Evolutionary conservation across 2,113 vertebrate genomes (phyloP).

Genomic region (Callospermophilus lateralis): DNA sequence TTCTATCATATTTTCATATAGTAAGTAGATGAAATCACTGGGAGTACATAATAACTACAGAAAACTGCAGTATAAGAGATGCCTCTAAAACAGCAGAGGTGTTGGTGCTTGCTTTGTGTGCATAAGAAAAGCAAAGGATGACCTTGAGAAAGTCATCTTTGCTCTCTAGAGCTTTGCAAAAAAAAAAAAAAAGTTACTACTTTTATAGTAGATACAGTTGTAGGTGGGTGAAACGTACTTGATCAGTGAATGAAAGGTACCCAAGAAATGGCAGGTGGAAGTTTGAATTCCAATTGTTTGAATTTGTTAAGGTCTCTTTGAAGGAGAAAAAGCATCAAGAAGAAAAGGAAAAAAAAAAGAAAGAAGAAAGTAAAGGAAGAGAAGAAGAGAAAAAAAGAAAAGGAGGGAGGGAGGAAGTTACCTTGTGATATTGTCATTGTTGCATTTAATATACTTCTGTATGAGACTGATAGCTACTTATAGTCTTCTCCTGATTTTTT

Average conservation of each 20-base stretch:
- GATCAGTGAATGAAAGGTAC: neutral
- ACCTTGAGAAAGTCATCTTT: constrained; percentile 58
- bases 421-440: neutral
- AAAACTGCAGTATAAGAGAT: constrained; percentile 7
- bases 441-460: neutral
- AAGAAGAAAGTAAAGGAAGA: neutral
- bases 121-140: constrained; percentile 18
- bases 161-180: constrained; percentile 8
- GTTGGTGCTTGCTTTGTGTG: neutral
- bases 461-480: neutral
- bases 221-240: neutral
- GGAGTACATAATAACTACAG: constrained; percentile 46
- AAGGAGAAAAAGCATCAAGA: neutral
- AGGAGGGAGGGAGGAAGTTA: neutral
- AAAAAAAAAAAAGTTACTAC: neutral
- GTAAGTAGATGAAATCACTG: constrained; percentile 71
- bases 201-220: neutral
- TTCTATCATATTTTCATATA: constrained; percentile 73
- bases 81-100: neutral
- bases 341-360: neutral
- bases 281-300: neutral
- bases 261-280: neutral
- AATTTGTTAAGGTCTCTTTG: constrained; percentile 34
- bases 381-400: neutral
- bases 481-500: neutral